These are phyloP conservation scores for Schizaphis graminum DNA, from an alignment of 2,888 invertebrate genomes.

Conservation along the genomic window DNA sequence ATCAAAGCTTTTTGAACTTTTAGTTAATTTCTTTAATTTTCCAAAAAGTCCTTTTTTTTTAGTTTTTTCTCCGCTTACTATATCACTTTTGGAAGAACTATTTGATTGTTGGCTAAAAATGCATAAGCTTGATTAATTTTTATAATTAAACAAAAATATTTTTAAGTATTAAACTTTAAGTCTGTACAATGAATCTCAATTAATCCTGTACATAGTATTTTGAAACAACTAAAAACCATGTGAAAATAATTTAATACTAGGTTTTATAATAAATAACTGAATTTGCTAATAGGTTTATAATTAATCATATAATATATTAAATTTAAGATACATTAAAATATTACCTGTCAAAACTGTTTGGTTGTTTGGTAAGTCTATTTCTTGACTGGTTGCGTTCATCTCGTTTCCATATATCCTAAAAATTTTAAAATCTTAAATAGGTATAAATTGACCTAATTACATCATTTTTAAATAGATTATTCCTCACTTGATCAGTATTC, in stretches of 20 bases:
- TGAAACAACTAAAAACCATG: neutral
- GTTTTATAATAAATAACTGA: neutral
- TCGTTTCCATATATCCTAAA: constrained; percentile 61
- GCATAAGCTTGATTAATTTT: neutral
- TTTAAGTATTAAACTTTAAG: neutral
- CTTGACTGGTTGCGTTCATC: constrained; percentile 50
- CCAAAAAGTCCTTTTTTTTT: constrained; percentile 86
- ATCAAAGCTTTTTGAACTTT: constrained; percentile 87
- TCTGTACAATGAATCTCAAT: neutral
- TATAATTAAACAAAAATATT: neutral
- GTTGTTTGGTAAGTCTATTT: constrained; percentile 53
- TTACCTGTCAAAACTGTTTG: constrained; percentile 62
- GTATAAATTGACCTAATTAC: neutral
- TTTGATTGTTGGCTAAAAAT: constrained; percentile 80
- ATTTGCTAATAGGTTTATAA: neutral
- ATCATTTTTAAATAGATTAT: neutral
- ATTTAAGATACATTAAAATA: neutral
- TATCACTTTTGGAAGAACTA: constrained; percentile 88
- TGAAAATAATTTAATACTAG: neutral
- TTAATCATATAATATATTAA: neutral
- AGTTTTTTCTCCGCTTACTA: constrained; percentile 80
- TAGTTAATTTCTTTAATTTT: constrained; percentile 84
- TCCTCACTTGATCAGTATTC: constrained; percentile 54
- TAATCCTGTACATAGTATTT: neutral
- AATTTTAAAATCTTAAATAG: neutral